These are phyloP conservation scores for Pogonomyrmex barbatus DNA, from an alignment of 1,140 invertebrate species.

Conservation along the genomic window DNA sequence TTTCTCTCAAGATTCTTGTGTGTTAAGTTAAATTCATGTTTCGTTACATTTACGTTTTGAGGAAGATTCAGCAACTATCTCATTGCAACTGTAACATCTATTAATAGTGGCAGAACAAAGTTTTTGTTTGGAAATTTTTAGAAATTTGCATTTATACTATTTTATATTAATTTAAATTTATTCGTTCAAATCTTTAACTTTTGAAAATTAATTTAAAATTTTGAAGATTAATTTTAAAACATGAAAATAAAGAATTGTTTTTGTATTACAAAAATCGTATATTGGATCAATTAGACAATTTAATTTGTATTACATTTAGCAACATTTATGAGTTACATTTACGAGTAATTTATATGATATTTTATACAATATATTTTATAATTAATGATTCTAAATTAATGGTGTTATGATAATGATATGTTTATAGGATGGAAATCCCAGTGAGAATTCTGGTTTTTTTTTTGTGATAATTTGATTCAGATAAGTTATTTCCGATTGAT, in stretches of 20 bases:
- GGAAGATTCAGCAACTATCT: background rate
- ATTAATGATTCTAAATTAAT: background rate
- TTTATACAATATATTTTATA: background rate
- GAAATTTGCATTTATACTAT: background rate
- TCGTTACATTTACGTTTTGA: background rate
- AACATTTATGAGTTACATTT: background rate
- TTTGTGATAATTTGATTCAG: background rate
- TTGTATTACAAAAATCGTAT: background rate
- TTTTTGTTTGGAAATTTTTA: background rate
- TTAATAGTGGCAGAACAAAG: background rate
- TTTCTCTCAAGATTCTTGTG: background rate
- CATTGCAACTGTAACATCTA: background rate
- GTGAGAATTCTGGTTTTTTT: background rate
- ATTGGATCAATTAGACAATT: conserved; percentile 2
- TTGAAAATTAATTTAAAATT: background rate
- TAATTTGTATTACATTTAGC: background rate
- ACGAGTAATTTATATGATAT: background rate
- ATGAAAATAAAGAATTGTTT: background rate
- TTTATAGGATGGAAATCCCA: background rate
- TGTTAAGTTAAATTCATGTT: background rate
- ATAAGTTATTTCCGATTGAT: background rate
- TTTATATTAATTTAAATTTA: background rate
- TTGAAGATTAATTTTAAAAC: background rate
- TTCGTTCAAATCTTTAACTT: background rate
- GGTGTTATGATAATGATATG: background rate